phyloP scores from a whole-genome alignment of 2,888 invertebrate genomes.

The Marasmarcha lunaedactyla region DNA sequence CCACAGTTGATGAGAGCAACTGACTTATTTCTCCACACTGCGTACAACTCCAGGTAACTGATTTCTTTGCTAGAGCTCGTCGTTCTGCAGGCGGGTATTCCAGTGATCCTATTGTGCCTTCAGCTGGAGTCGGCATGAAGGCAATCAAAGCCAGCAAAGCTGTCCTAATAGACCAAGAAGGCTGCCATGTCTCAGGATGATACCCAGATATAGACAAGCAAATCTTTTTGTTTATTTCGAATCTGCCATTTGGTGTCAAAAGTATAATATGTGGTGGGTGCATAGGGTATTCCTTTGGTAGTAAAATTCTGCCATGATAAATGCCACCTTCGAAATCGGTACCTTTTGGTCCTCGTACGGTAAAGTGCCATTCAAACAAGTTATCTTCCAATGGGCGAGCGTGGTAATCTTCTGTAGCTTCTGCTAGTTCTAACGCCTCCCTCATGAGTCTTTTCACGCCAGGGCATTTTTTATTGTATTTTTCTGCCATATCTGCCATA shows the following conservation, averaged over 20 bases:
- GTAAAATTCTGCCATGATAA: constrained; percentile 91
- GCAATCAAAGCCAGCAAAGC: constrained; percentile 92
- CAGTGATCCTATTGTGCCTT: constrained; percentile 91
- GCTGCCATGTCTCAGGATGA: constrained; percentile 98
- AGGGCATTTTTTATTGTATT: constrained; percentile 69
- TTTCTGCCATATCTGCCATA: constrained; percentile 56
- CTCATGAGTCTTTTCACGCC: constrained; percentile 95
- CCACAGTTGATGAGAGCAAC: constrained; percentile 53
- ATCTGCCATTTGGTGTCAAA: constrained; percentile 92
- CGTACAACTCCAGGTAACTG: constrained; percentile 43
- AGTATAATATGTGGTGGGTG: constrained; percentile 96
- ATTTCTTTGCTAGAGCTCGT: constrained; percentile 82
- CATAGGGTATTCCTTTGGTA: constrained; percentile 97
- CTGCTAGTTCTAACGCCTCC: constrained; percentile 88
- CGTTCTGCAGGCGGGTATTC: constrained; percentile 91
- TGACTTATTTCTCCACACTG: constrained; percentile 52
- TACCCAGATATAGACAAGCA: constrained; percentile 95
- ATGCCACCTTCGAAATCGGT: constrained; percentile 92
- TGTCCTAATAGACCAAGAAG: constrained; percentile 96
- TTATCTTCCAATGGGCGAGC: constrained; percentile 94
- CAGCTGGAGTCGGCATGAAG: constrained; percentile 92
- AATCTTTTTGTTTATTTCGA: constrained; percentile 94
- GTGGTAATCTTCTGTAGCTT: constrained; percentile 89
- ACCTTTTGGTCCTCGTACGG: constrained; percentile 88
- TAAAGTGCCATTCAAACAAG: constrained; percentile 98